Evolutionary conservation across 2,797 vertebrate species (phyloP).

Genomic region (Meda fulgida): DNA sequence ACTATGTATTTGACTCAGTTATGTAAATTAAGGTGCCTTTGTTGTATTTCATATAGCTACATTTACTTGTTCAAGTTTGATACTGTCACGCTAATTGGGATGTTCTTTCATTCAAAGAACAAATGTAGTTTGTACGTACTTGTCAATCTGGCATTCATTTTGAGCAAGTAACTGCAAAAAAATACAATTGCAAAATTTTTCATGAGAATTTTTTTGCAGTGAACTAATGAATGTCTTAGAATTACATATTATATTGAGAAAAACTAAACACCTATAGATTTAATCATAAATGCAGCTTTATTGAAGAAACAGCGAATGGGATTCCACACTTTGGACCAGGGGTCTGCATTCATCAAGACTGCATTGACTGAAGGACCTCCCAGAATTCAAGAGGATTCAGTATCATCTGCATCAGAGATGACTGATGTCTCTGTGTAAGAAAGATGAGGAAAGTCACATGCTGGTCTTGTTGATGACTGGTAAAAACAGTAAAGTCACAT

Average conservation of each 20-base stretch:
- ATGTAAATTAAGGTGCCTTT: background rate
- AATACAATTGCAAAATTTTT: background rate
- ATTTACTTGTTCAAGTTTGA: background rate
- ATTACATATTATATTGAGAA: background rate
- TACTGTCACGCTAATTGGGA: background rate
- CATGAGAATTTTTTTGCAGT: background rate
- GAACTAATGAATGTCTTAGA: background rate
- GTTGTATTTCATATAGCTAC: background rate
- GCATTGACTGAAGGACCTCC: background rate
- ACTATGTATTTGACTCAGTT: background rate
- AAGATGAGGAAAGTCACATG: conserved; percentile 32
- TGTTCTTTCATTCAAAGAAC: background rate
- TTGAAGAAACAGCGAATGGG: conserved; percentile 1
- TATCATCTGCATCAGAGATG: conserved; percentile 62
- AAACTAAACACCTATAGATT: background rate
- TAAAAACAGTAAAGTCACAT: background rate
- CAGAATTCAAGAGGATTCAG: conserved; percentile 55
- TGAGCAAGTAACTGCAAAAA: background rate
- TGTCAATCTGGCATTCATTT: background rate
- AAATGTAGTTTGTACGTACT: background rate
- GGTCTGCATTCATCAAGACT: conserved; percentile 6
- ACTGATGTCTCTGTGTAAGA: conserved; percentile 61
- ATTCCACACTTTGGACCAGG: background rate
- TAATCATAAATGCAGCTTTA: conserved; percentile 53
- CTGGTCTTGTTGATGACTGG: background rate